Percentiles rank a stretch among this genome's conserved stretches.
Evolutionary conservation across 2,113 vertebrate species (phyloP).

Genomic region (Tyrannus savana): DNA sequence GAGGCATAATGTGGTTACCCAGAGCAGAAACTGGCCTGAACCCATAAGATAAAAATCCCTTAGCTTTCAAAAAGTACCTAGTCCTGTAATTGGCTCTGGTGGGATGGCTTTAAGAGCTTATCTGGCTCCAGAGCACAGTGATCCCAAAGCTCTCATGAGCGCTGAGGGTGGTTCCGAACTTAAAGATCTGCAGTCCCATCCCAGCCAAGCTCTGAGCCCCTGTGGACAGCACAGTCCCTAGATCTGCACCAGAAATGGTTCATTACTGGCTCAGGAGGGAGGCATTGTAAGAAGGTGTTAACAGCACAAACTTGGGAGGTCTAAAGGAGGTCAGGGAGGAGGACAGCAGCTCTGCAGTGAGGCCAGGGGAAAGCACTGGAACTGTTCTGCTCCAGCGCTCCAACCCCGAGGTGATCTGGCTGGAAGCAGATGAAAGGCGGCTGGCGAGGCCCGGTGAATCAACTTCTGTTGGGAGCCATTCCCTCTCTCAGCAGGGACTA

Average conservation of each 20-base stretch:
- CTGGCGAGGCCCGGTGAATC: background rate
- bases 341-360: background rate
- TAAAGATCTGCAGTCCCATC: accelerated
- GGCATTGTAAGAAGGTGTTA: background rate
- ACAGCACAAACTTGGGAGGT: conserved; percentile 17
- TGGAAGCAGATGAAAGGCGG: conserved; percentile 18
- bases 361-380: background rate
- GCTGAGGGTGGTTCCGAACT: background rate
- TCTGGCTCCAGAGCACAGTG: background rate
- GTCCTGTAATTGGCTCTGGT: background rate
- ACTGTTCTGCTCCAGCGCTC: background rate
- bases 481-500: background rate
- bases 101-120: background rate
- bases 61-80: background rate
- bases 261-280: background rate
- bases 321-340: background rate
- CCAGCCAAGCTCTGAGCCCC: background rate
- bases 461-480: background rate
- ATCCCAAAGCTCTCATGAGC: background rate
- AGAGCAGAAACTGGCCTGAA: conserved; percentile 8
- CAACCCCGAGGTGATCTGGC: background rate
- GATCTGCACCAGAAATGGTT: background rate
- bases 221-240: background rate
- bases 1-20: conserved; percentile 20
- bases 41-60: background rate